Evolutionary conservation across 35 echinoderm and acorn worm genomes (phyloP).

Genomic region (Heliocidaris erythrogramma): DNA sequence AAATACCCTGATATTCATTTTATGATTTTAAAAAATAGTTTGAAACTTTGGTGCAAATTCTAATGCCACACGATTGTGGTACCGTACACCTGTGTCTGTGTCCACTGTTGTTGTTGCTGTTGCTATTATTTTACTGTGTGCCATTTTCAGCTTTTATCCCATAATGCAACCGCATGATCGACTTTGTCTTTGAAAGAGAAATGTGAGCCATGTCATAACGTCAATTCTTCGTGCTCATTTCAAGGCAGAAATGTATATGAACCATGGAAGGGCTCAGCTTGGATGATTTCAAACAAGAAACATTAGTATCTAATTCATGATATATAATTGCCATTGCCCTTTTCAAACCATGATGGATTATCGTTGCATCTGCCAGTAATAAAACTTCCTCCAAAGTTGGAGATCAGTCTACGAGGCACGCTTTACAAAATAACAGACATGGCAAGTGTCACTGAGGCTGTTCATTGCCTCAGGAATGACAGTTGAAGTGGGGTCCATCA

Average conservation of each 20-base stretch:
- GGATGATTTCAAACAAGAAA: background rate
- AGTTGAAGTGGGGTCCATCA: background rate
- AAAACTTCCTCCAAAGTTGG: too few species aligned
- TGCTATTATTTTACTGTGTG: too few species aligned
- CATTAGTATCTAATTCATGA: background rate
- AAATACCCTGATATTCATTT: too few species aligned
- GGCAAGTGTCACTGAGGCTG: background rate
- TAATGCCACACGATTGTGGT: too few species aligned
- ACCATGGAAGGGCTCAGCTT: background rate
- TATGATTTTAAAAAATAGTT: too few species aligned
- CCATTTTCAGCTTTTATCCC: too few species aligned
- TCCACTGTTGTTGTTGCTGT: too few species aligned
- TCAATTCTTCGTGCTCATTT: background rate
- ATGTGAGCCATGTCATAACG: background rate
- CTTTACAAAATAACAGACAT: background rate
- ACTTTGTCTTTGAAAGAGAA: background rate
- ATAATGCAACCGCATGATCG: too few species aligned
- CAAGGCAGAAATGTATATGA: background rate
- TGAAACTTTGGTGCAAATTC: too few species aligned
- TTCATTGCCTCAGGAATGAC: background rate
- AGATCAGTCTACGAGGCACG: background rate
- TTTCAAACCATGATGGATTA: background rate
- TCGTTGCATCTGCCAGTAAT: background rate
- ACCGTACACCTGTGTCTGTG: too few species aligned
- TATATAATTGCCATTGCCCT: constrained; percentile 11